Evolutionary conservation across 2,888 invertebrate genomes (phyloP).

Genomic region (Macrosoma leucophasiata): DNA sequence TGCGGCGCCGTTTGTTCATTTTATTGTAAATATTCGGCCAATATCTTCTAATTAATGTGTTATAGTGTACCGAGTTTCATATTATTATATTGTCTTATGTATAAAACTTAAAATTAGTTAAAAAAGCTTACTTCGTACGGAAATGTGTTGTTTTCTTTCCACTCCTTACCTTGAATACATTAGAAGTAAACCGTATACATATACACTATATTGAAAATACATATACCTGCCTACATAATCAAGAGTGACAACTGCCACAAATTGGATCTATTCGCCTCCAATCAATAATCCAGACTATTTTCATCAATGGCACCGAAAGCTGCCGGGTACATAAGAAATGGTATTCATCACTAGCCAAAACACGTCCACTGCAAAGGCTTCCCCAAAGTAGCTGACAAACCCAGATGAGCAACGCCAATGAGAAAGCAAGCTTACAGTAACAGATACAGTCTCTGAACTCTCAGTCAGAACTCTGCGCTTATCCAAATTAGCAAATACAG

Average conservation of each 20-base stretch:
- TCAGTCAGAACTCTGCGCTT: no score
- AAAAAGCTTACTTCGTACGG: slow-evolving; percentile 68
- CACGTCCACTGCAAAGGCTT: no score
- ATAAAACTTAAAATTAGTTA: slow-evolving; percentile 62
- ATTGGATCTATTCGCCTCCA: no score
- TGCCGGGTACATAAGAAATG: slow-evolving; percentile 21
- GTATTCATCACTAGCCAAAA: no score
- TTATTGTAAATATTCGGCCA: slow-evolving; percentile 47
- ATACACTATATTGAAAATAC: background rate
- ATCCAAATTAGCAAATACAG: no score
- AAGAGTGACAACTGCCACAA: no score
- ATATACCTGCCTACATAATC: no score
- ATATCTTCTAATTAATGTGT: slow-evolving; percentile 42
- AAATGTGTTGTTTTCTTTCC: slow-evolving; percentile 47
- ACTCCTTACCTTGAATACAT: slow-evolving; percentile 13
- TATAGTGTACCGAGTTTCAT: slow-evolving; percentile 55
- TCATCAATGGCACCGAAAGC: background rate
- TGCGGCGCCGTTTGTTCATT: slow-evolving; percentile 5
- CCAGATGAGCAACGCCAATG: no score
- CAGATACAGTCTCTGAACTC: no score
- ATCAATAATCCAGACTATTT: background rate
- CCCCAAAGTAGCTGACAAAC: no score
- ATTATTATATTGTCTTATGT: slow-evolving; percentile 57
- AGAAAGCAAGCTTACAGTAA: no score
- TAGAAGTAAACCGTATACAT: slow-evolving; percentile 2